Base-by-base conservation (phyloP, 2,113 vertebrate genomes). In the Salvelinus sp. region DNA sequence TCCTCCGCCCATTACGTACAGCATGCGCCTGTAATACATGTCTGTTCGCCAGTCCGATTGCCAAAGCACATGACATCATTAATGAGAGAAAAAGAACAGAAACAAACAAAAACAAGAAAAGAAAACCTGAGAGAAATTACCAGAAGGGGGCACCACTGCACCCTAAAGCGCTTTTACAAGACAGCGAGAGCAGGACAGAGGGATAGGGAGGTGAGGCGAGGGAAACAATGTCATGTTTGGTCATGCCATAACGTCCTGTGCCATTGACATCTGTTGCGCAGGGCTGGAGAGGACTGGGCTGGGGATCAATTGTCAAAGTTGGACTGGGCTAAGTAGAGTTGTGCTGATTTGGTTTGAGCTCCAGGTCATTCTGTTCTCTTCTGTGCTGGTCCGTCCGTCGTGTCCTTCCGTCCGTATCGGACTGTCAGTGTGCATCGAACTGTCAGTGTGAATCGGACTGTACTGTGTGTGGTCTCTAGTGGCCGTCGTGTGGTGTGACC, bases 401-500 rank as follows among this genome's bases (percentile, higher is more conserved):
- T 69, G 79, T 79, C 78, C 72, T 9, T 44, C 38, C 38, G 6
- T 33, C 33, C 33, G 33, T 10, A 44, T 44, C 7, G 38, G 38
- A 44, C 38, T n/a, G 47, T 20, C 14, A 18, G 63, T 10, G 38
- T 62, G 25, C 30, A 33, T 33, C 30, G 30, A 4, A 33, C 30
- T 20, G 44, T 20, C 14, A 18, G 63, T 10, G 38, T 62, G 27
- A 6, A 23, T 30, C 22, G 78, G 69, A 57, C 18, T 58, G 71
- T 69, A 73, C 65, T 83, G 83, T 76, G 79, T 83, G 82, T 68
- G 78, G 88, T 88, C 93, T 80, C 79, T 96, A 99, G 94, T 96
- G 97, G 91, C 95, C 95, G 25, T 97, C 97, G 74, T 95, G 95
- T 18, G 90, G 81, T 50, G 96, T 93, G 88, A 96, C 79, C 92